phyloP scores from a whole-genome alignment of 2,113 vertebrate species.

The Pycnonotus jocosus region DNA sequence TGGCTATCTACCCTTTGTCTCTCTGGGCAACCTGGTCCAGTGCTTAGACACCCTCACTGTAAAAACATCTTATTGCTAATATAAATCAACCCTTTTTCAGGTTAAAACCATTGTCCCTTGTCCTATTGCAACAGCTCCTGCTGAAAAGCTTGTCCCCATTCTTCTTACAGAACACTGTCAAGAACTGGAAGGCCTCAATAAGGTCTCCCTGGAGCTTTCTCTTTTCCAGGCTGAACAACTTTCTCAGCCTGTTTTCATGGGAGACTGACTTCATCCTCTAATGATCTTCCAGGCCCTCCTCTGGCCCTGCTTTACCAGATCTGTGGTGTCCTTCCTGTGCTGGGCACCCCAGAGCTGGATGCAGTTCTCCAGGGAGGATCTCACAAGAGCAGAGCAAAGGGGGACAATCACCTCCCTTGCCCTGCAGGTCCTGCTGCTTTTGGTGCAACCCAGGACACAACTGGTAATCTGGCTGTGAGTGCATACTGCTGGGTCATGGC shows the following conservation, averaged over 20 bases:
- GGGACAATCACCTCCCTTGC: not conserved
- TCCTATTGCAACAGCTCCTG: not conserved
- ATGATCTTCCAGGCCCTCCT: not conserved
- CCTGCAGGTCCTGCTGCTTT: not conserved
- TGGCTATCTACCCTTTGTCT: not conserved
- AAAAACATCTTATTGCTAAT: not conserved
- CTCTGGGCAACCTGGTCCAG: not conserved
- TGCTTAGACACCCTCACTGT: not conserved
- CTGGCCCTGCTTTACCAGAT: not conserved
- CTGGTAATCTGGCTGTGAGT: not conserved
- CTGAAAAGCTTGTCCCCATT: not conserved
- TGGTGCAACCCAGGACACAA: not conserved
- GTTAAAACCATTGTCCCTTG: not conserved
- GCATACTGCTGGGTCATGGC: not conserved
- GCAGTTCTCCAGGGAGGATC: not conserved
- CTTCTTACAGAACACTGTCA: not conserved
- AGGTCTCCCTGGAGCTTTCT: not conserved
- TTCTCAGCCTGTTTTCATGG: not conserved
- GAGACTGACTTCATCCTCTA: not conserved
- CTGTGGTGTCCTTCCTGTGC: not conserved
- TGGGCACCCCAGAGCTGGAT: not conserved
- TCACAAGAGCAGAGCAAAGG: not conserved
- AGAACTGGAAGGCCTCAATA: not conserved
- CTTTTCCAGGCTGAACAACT: not conserved
- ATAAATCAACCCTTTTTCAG: not conserved